Evolutionary conservation across 1,140 invertebrate genomes (phyloP), one percentile per base, ranked within the genome.

Genomic region (Heliconius nattereri): DNA sequence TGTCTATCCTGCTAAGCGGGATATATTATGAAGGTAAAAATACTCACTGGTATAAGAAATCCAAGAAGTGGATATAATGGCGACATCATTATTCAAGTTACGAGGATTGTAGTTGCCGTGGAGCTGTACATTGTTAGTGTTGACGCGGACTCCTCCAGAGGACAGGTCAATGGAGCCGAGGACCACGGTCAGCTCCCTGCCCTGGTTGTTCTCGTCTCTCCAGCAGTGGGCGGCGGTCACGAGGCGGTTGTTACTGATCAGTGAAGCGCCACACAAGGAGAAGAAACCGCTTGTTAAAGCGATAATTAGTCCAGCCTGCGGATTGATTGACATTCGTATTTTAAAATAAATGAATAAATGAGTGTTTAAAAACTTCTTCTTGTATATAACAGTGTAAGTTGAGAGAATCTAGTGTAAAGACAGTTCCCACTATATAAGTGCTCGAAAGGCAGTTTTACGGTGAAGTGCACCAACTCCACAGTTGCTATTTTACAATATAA

Each of bases 161-260:
- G 70, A 83, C 8, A 83, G 49, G 3, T 72, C 66, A 16, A 76
- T 13, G 20, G 84, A 81, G 23, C 75, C 84, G 7, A 85, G 37
- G 0, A 83, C 78, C 13, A 83, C 81, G 16, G 70, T 83, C 29
- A 85, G 26, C 3, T 75, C 71, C 19, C 29, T 40, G 7, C 73
- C 78, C 49, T 80, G 79, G 23, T 73, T 70, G 3, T 35, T 78
- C 0, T 52, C 35, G 16, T 76, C 75, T 2, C 71, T 16, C 83
- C 83, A 85, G 76, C 83, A 85, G 70, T 85, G 83, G 2, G 83
- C 83, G 3, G 83, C 83, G 1, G 83, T 85, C 7, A 80, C 32
- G 35, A 79, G 32, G 11, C 54, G 74, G 0, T 74, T 77, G 70
- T 73, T 83, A 35, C 77, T 78, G 1, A 83, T 32, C 1, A 85